Percentiles rank a stretch among this genome's conserved stretches.
Evolutionary conservation across 2,113 vertebrate species (phyloP).

Genomic region (Hemiprocne comata): DNA sequence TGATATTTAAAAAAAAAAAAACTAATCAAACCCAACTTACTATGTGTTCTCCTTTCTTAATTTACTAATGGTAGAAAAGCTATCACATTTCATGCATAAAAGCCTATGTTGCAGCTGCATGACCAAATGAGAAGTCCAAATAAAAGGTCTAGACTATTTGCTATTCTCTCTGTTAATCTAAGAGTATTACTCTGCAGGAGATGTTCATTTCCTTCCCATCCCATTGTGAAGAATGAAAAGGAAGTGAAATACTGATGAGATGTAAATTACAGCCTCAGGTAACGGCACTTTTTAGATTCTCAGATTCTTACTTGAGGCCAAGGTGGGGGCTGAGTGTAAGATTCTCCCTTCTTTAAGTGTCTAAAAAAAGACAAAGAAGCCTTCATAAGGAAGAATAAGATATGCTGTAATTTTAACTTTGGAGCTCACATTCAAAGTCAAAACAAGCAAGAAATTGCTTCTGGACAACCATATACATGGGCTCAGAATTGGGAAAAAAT

Average conservation of each 20-base stretch:
- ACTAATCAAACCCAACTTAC: background rate
- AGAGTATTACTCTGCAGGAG: background rate
- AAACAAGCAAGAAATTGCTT: background rate
- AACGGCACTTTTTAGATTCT: background rate
- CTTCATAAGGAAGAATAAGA: background rate
- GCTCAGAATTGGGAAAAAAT: background rate
- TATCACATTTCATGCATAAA: background rate
- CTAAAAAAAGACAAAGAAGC: background rate
- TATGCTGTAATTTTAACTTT: background rate
- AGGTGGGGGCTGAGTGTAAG: background rate
- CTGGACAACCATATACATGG: background rate
- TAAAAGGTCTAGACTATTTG: background rate
- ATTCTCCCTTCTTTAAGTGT: background rate
- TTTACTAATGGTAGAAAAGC: background rate
- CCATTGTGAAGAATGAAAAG: background rate
- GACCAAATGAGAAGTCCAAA: background rate
- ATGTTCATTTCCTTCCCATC: background rate
- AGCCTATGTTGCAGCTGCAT: background rate
- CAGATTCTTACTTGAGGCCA: background rate
- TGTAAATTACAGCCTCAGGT: background rate
- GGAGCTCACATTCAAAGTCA: background rate
- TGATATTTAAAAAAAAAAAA: background rate
- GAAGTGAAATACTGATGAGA: background rate
- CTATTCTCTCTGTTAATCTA: background rate
- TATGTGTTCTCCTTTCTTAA: background rate